These are phyloP conservation scores for Cryptus viduatorius DNA, from an alignment of 2,888 invertebrate species.

Conservation along the genomic window DNA sequence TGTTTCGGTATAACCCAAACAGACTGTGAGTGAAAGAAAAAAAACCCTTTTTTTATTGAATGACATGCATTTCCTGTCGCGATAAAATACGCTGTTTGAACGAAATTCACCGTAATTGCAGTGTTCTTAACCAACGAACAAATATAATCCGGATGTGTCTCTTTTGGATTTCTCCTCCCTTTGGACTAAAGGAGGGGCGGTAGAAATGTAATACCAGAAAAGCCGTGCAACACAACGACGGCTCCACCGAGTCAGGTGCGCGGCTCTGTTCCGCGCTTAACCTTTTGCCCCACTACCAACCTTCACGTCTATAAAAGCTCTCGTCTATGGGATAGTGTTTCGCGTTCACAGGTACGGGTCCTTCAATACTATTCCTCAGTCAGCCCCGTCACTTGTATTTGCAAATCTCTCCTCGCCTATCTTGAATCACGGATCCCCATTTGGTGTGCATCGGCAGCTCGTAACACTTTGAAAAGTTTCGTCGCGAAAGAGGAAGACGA, in stretches of 20 bases:
- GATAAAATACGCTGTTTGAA: too few relatives aligned
- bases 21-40: too few relatives aligned
- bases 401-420: conserved; percentile 3
- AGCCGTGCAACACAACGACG: not conserved
- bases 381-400: conserved; percentile 26
- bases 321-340: conserved; percentile 30
- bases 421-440: not conserved
- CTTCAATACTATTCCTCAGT: conserved; percentile 58
- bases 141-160: not conserved
- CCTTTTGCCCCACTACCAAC: not conserved
- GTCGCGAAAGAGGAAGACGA: not conserved
- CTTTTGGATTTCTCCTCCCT: not conserved
- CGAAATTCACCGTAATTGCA: too few relatives aligned
- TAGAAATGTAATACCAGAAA: not conserved
- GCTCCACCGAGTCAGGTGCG: conserved; percentile 3
- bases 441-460: not conserved
- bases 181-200: not conserved
- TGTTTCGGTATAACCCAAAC: too few relatives aligned
- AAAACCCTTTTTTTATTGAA: too few relatives aligned
- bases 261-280: conserved; percentile 13
- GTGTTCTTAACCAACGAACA: too few relatives aligned
- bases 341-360: conserved; percentile 37
- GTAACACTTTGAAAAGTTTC: conserved; percentile 1
- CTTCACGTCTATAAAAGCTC: conserved; percentile 44
- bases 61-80: too few relatives aligned